Conservation (phyloP, 2,797 vertebrate genomes). For the Bryconaethiops microstoma region DNA sequence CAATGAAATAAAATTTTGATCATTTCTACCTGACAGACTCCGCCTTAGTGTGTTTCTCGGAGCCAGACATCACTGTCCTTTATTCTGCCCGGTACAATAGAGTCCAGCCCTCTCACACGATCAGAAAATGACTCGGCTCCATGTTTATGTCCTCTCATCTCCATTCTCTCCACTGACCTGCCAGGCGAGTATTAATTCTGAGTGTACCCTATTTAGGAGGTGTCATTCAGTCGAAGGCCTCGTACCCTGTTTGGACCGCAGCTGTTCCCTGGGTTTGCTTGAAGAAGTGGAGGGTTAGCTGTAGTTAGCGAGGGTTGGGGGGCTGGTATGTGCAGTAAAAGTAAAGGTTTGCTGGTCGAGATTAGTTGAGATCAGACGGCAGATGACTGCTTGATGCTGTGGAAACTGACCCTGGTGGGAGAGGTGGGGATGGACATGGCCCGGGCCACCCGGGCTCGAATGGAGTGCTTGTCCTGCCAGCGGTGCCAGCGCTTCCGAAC, state of each 20-base stretch:
- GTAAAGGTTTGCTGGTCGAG: accelerated
- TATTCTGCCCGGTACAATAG: constrained; percentile 6
- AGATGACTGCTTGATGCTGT: constrained; percentile 93
- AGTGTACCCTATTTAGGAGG: constrained; percentile 6
- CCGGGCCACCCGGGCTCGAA: constrained; percentile 83
- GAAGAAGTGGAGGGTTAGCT: constrained; percentile 18
- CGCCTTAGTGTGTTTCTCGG: constrained; percentile 16
- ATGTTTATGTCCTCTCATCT: background rate
- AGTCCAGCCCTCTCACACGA: constrained; percentile 6
- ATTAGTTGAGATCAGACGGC: constrained; percentile 75
- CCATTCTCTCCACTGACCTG: background rate
- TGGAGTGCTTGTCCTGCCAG: constrained; percentile 93
- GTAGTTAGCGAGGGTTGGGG: constrained; percentile 7
- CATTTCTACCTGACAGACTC: constrained; percentile 33
- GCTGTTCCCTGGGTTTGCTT: constrained; percentile 54
- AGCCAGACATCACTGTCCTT: constrained; percentile 18
- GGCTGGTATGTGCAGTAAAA: background rate
- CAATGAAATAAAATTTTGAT: constrained; percentile 27
- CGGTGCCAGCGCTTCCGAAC: constrained; percentile 90
- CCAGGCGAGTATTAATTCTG: background rate
- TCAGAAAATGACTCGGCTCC: background rate
- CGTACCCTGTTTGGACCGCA: constrained; percentile 59
- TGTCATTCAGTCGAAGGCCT: constrained; percentile 21
- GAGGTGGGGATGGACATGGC: constrained; percentile 94
- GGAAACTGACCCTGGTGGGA: constrained; percentile 89